Base-by-base conservation (phyloP, 1,140 invertebrate species). In the Leptoteleia sp. region DNA sequence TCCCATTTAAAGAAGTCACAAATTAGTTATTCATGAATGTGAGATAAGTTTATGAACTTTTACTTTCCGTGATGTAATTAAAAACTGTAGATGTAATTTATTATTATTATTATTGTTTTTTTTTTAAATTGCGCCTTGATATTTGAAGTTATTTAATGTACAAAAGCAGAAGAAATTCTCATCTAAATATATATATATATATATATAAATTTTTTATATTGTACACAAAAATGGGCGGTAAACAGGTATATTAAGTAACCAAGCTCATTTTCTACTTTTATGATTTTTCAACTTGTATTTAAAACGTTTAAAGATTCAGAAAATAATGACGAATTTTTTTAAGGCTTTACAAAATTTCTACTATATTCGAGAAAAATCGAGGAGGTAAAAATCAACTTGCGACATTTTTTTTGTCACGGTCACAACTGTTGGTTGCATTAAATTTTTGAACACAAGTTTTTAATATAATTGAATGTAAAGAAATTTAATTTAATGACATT, bases 11-110 rank as follows among this genome's bases (percentile, higher is more conserved):
- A 54, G 35, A 37, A 38, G 17, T 38, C 11, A 19, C 11, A 37
- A 54, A 38, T 37, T 38, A 54, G 22, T 54, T 35, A 38, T 25
- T 61, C 31, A 43, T 45, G 31, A 47, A 25, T 47, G 29, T 0
- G 48, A 43, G 13, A 54, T 9, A 22, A 52, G 38, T 40, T 72
- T 19, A 72, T 52, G 45, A 52, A 54, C 40, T 72, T 54, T 55
- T 62, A 62, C 68, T 62, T 72, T 55, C 17, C 25, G 8, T 62
- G 55, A 50, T 40, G 40, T 61, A 59, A 59, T 71, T 59, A 50
- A 45, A 48, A 47, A 16, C n/a, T n/a, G n/a, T n/a, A n/a, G n/a
- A n/a, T n/a, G n/a, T n/a, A n/a, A n/a, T n/a, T n/a, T n/a, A n/a
- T 2, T 22, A 22, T 22, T 22, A 2, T 2, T 22, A 5, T 3